A percentile compares a stretch with the other conserved stretches of the same genome.
These are phyloP conservation scores for Aphis gossypii DNA, from an alignment of 1,140 invertebrate genomes.

Conservation along the genomic window DNA sequence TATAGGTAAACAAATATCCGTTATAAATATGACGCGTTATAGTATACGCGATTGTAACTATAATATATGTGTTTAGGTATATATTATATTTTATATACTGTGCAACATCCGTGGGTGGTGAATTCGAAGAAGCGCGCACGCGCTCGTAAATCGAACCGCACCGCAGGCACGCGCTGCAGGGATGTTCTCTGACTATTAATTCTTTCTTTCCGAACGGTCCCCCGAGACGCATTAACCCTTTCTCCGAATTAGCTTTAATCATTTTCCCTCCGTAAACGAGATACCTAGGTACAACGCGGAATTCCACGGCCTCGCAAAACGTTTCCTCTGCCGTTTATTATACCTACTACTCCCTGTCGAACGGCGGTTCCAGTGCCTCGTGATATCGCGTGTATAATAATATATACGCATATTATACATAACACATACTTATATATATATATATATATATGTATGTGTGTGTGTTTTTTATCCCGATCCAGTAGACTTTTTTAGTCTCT, in stretches of 20 bases:
- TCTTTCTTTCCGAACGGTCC: background rate
- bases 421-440: background rate
- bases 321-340: background rate
- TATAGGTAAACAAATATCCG: no score
- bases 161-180: no score
- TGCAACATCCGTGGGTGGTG: background rate
- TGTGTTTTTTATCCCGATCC: background rate
- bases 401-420: background rate
- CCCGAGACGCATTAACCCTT: background rate
- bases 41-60: no score
- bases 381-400: background rate
- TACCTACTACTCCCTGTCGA: background rate
- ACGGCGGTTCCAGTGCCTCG: background rate
- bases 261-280: background rate
- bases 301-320: background rate
- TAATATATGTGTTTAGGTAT: background rate
- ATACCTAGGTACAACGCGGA: background rate
- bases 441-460: background rate
- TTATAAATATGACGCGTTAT: no score
- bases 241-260: constrained; percentile 5
- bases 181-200: constrained; percentile 1
- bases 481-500: constrained; percentile 5
- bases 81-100: background rate
- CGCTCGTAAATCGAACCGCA: background rate
- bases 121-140: background rate